Percentiles rank a stretch among this genome's conserved stretches.
Conservation (phyloP, 1,140 invertebrate species). For the Helicorthomorpha holstii region DNA sequence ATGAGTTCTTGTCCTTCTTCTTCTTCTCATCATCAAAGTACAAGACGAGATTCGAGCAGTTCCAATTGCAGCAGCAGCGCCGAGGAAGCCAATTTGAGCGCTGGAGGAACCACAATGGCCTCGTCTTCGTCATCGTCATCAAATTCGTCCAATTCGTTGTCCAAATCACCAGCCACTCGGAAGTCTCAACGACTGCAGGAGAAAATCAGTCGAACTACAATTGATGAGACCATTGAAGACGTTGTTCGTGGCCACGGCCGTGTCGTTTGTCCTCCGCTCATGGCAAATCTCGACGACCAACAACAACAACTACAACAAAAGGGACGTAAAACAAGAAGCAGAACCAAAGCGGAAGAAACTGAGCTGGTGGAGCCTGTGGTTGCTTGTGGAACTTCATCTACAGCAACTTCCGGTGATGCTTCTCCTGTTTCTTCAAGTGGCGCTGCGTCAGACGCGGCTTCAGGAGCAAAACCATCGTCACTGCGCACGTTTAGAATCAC, state of each 20-base stretch:
- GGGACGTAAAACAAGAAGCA: background rate
- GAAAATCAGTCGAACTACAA: constrained; percentile 51
- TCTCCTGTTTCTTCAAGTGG: background rate
- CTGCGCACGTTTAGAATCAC: constrained; percentile 7
- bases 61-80: no score
- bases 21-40: no score
- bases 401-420: background rate
- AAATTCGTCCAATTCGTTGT: no score
- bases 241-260: constrained; percentile 41
- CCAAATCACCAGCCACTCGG: constrained; percentile 41
- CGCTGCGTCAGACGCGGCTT: background rate
- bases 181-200: constrained; percentile 61
- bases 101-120: no score
- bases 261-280: background rate
- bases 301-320: background rate
- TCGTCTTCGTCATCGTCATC: no score
- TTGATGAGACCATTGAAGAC: constrained; percentile 73
- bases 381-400: background rate
- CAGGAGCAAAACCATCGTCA: constrained; percentile 1
- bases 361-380: background rate
- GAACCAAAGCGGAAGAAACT: background rate
- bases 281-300: constrained; percentile 3
- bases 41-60: no score
- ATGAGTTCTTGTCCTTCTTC: background rate
- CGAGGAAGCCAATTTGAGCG: no score